These are phyloP conservation scores for Psettodes erumei DNA, from an alignment of 2,113 vertebrate genomes.

Conservation along the genomic window DNA sequence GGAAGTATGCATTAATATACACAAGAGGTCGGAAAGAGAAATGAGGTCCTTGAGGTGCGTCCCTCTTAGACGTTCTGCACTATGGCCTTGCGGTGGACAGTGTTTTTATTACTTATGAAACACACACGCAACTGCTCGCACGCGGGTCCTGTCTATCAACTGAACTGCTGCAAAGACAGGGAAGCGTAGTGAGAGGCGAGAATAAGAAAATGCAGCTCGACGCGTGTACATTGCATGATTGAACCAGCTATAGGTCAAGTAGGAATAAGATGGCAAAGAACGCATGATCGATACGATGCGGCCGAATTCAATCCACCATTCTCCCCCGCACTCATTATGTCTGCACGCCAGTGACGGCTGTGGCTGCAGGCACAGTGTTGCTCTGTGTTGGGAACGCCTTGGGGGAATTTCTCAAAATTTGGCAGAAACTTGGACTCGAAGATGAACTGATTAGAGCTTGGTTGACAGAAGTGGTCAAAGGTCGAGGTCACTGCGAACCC, in stretches of 20 bases:
- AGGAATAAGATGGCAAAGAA: slow-evolving; percentile 51
- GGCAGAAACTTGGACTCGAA: too few relatives aligned
- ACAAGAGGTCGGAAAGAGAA: neutral
- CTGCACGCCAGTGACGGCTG: too few relatives aligned
- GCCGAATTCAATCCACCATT: slow-evolving; percentile 42
- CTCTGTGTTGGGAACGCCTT: too few relatives aligned
- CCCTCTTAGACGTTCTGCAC: neutral
- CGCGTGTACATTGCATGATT: slow-evolving; percentile 41
- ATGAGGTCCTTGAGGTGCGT: neutral
- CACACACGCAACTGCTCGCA: slow-evolving; percentile 3
- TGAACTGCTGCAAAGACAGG: slow-evolving; percentile 20
- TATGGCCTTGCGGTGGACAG: neutral
- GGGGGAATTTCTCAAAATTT: too few relatives aligned
- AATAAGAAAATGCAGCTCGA: slow-evolving; percentile 35
- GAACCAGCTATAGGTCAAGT: slow-evolving; percentile 65
- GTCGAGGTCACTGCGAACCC: too few relatives aligned
- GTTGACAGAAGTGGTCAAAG: too few relatives aligned
- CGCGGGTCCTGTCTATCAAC: neutral
- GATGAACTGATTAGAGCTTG: too few relatives aligned
- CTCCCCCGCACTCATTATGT: slow-evolving; percentile 26
- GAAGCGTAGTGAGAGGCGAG: slow-evolving; percentile 6
- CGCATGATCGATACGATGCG: slow-evolving; percentile 38
- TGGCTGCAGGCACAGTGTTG: too few relatives aligned
- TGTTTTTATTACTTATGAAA: slow-evolving; percentile 5
- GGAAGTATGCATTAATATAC: neutral